Evolutionary conservation across 2,888 invertebrate genomes (phyloP).

Genomic region (Fabriciana adippe): DNA sequence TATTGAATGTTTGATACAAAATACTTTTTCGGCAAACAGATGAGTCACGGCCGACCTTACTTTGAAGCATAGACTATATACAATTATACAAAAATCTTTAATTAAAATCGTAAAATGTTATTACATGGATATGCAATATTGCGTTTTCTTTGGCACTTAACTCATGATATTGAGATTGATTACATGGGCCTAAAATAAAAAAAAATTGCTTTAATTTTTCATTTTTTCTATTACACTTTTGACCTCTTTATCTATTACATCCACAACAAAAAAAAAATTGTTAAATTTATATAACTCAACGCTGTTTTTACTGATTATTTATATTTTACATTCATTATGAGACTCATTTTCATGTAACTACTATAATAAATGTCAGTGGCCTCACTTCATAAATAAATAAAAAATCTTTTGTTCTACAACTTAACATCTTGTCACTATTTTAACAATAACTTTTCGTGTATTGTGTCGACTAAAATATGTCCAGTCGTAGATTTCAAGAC

Average conservation of each 20-base stretch:
- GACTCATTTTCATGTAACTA: slow-evolving; percentile 15
- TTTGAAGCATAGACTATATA: no score
- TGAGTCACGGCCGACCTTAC: no score
- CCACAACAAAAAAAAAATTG: background rate
- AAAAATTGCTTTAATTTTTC: no score
- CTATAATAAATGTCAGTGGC: slow-evolving; percentile 24
- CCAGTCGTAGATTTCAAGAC: slow-evolving; percentile 26
- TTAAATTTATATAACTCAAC: slow-evolving; percentile 1
- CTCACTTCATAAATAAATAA: slow-evolving; percentile 32
- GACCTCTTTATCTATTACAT: background rate
- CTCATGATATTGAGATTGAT: no score
- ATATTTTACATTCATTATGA: slow-evolving; percentile 14
- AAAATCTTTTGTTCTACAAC: slow-evolving; percentile 22
- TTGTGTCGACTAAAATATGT: slow-evolving; percentile 31
- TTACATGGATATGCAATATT: no score
- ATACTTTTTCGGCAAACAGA: no score
- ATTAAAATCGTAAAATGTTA: no score
- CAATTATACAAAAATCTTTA: no score
- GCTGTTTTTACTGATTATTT: background rate
- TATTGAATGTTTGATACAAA: no score
- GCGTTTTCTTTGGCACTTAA: no score
- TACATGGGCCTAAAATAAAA: no score
- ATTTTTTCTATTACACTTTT: background rate
- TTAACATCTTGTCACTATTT: slow-evolving; percentile 22
- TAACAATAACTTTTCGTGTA: slow-evolving; percentile 24